Evolutionary conservation across 2,797 vertebrate species (phyloP).

Genomic region (Leucoraja ocellata): DNA sequence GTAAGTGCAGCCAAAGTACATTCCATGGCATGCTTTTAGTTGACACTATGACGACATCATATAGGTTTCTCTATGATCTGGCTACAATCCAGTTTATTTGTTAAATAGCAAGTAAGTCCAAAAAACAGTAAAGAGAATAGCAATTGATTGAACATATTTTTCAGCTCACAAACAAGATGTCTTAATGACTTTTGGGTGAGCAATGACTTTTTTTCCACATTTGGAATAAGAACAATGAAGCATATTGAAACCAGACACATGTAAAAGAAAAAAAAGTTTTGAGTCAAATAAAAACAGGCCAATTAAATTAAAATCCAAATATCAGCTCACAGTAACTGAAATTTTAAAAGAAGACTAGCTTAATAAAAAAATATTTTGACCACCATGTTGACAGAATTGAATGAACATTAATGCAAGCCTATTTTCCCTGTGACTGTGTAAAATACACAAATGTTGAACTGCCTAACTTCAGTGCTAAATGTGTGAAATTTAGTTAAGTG

Average conservation of each 20-base stretch:
- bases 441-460: neutral
- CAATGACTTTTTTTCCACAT: conserved; percentile 17
- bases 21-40: neutral
- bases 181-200: conserved; percentile 21
- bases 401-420: neutral
- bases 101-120: neutral
- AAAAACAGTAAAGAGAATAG: neutral
- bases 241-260: neutral
- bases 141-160: conserved; percentile 28
- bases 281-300: neutral
- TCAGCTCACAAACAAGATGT: neutral
- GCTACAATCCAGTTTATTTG: neutral
- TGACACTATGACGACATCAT: too few species aligned
- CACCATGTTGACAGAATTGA: neutral
- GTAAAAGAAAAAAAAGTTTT: neutral
- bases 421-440: neutral
- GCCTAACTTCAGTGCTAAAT: too few species aligned
- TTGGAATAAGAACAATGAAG: conserved; percentile 16
- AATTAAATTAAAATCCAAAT: neutral
- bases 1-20: neutral
- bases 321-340: neutral
- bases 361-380: neutral
- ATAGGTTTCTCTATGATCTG: neutral
- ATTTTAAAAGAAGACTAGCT: neutral
- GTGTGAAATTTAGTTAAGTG: too few species aligned